phyloP scores from a whole-genome alignment of 23 tunicate species.

The Trididemnum clinides region DNA sequence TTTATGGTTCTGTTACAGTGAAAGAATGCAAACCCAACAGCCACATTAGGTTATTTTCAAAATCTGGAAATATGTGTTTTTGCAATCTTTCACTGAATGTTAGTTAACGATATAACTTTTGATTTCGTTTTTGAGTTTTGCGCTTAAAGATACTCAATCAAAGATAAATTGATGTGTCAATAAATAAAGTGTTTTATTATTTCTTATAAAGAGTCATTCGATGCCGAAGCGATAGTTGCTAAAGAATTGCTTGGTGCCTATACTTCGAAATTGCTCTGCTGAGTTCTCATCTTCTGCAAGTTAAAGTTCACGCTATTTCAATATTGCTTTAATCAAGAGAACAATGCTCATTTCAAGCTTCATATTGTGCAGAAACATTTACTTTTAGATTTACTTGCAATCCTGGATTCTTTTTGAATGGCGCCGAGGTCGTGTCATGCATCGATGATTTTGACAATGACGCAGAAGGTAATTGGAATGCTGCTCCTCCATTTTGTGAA shows the following conservation, averaged over 20 bases:
- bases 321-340: too few species aligned
- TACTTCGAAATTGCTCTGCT: neutral
- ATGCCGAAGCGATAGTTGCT: too few species aligned
- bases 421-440: constrained; percentile 6
- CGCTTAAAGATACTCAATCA: too few species aligned
- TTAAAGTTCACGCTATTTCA: too few species aligned
- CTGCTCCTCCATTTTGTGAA: neutral
- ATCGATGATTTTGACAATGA: constrained; percentile 31
- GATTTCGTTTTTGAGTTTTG: too few species aligned
- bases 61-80: neutral
- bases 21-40: too few species aligned
- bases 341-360: too few species aligned
- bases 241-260: neutral
- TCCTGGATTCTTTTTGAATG: constrained; percentile 23
- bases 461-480: constrained; percentile 1
- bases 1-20: too few species aligned
- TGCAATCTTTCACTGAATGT: neutral
- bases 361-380: too few species aligned
- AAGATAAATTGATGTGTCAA: too few species aligned
- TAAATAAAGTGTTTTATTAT: too few species aligned
- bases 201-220: too few species aligned
- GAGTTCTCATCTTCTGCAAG: neutral
- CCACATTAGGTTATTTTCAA: neutral
- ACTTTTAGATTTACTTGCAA: constrained; percentile 28
- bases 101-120: neutral